phyloP scores from a whole-genome alignment of 2,888 invertebrate genomes.

The Epinotia ramella region DNA sequence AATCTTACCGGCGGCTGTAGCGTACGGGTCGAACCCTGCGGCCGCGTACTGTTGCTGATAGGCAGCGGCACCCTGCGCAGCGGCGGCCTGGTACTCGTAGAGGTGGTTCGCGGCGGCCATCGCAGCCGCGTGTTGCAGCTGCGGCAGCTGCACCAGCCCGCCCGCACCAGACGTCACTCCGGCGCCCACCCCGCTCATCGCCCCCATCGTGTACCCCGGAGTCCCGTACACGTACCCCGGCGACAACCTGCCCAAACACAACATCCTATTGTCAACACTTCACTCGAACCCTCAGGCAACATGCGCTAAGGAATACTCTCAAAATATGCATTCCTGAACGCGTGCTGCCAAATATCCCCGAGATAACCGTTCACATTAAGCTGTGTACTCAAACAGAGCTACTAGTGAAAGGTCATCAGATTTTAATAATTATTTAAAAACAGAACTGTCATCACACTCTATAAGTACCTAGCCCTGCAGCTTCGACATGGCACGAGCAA shows the following conservation, averaged over 20 bases:
- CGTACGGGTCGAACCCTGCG: constrained; percentile 91
- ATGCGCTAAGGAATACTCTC: constrained; percentile 45
- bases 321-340: constrained; percentile 48
- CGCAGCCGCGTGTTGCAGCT: constrained; percentile 90
- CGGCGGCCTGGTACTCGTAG: constrained; percentile 92
- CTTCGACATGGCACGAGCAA: constrained; percentile 73
- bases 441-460: constrained; percentile 70
- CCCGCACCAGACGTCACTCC: constrained; percentile 86
- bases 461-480: constrained; percentile 78
- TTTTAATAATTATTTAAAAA: constrained; percentile 60
- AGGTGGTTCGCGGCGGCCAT: constrained; percentile 93
- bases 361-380: constrained; percentile 61
- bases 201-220: constrained; percentile 90
- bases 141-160: constrained; percentile 89
- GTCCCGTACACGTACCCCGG: constrained; percentile 91
- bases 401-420: constrained; percentile 62
- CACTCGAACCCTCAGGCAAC: constrained; percentile 47
- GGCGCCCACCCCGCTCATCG: constrained; percentile 86
- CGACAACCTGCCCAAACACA: constrained; percentile 72
- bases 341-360: constrained; percentile 56
- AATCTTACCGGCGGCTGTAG: constrained; percentile 88
- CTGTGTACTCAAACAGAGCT: constrained; percentile 14
- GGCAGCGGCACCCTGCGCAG: constrained; percentile 89
- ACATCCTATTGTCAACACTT: constrained; percentile 25
- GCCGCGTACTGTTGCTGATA: constrained; percentile 91